Base-by-base conservation (phyloP, 92 coral and sea anemone species). In the Porites lobata region DNA sequence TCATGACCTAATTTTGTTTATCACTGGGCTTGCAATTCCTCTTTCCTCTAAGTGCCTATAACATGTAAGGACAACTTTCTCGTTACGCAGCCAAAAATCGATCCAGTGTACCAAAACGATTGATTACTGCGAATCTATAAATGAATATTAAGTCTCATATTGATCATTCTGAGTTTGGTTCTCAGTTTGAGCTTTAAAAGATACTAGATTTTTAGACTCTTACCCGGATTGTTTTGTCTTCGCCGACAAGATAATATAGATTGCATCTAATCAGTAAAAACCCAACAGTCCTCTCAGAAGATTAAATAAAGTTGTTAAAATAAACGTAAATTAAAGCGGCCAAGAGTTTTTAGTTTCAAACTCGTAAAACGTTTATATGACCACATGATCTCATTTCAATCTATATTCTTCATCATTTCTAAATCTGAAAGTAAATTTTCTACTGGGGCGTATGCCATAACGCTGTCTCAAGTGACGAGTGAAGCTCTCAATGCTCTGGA, bases 331-430 rank as follows among this genome's bases (percentile, higher is more conserved):
- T 43, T 10, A 1, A 38, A 59, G 70, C 38, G 26, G 70, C 38
- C 32, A 81, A 57, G 47, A 38, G 12, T n/a, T 26, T 11, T 9
- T 26, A 6, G 24, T 18, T 11, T 80, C 19, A 21, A 61, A 58
- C 52, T 64, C 53, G 80, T 26, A 58, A 80, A 82, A 64, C 87
- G 24, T 62, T 52, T 20, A 62, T 69, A 84, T 52, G 70, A 72
- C 87, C 58, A 21, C 21, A 74, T 84, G 87, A 84, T 73, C 87
- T 84, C 80, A 83, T 83, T 83, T 43, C 66, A 59, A 10, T 12
- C 51, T 38, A 19, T 74, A 17, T 50, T 67, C 72, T 64, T 61
- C 65, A 84, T 92, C 94, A 92, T 92, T 70, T 79, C 94, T 79
- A 65, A 84, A 84, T 88, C 67, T 62, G 86, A 72, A 79, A 82